These are phyloP conservation scores for Acanthosoma haemorrhoidale DNA, from an alignment of 2,888 invertebrate species.

Conservation along the genomic window DNA sequence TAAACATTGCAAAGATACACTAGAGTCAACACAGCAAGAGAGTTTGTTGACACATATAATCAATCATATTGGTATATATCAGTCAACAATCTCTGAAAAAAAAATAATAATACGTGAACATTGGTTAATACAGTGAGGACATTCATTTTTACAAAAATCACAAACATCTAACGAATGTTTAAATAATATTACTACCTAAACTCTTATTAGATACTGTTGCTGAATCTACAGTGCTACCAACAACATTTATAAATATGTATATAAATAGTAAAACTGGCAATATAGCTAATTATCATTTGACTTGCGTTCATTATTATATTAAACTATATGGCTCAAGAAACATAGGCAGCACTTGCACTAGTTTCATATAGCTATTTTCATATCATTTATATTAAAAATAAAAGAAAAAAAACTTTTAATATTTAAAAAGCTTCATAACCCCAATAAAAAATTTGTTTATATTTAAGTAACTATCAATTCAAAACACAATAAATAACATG, in stretches of 20 bases:
- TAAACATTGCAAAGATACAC: conserved; percentile 1
- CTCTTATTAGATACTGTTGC: background rate
- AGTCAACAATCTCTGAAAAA: too few relatives aligned
- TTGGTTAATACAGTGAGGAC: background rate
- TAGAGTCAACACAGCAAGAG: background rate
- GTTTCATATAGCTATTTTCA: background rate
- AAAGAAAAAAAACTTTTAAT: conserved; percentile 5
- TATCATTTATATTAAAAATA: background rate
- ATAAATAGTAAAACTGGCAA: conserved; percentile 11
- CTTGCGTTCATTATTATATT: background rate
- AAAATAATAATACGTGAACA: background rate
- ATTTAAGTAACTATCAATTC: conserved; percentile 1
- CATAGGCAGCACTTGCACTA: background rate
- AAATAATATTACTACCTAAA: conserved; percentile 2
- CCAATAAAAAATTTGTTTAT: conserved; percentile 1
- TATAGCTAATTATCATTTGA: conserved; percentile 10
- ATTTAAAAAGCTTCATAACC: conserved; percentile 5
- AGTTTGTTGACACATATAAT: too few relatives aligned
- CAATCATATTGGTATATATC: too few relatives aligned
- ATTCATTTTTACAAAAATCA: conserved; percentile 1
- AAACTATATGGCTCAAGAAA: conserved; percentile 8
- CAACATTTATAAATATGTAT: conserved; percentile 14
- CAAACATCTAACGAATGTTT: conserved; percentile 14
- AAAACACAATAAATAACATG: conserved; percentile 10
- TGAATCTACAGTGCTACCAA: conserved; percentile 8